Base-by-base conservation (phyloP, 2,113 vertebrate genomes). In the Odontophorus gujanensis region DNA sequence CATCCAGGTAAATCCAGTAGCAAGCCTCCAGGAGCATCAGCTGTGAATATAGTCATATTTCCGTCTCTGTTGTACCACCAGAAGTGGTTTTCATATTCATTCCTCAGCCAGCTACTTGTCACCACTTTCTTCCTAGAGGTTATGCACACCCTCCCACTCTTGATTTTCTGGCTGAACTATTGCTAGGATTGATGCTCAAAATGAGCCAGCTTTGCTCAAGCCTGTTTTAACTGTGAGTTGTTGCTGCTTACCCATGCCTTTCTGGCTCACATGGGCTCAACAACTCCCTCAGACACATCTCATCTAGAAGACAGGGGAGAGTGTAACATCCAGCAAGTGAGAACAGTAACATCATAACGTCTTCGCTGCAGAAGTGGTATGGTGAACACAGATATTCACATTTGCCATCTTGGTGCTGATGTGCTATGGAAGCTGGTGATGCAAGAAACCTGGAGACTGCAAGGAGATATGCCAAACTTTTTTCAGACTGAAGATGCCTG, bases 51-150 rank as follows among this genome's bases (percentile, higher is more conserved):
- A 93, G 72, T 80, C 59, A 80, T 47, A 50, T 57, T 87, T 78
- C 58, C 66, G 82, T 51, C 83, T 75, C 85, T 85, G 68, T 69
- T n/a, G 47, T 91, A 69, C 95, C 92, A 75, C 88, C 50, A 74
- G 82, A 74, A 85, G 59, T 57, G 68, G 68, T 93, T 96, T 91
- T 85, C 92, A 75, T 43, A 74, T 1, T 51, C 28, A 92, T 55
- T 19, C 67, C 50, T 94, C 72, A 82, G 95, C 93, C 96, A 96
- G 88, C 85, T 88, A 38, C 90, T 95, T 95, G 95, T 96, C 96
- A 96, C 90, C 96, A 95, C 88, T 28, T 90, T 94, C 88, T 95
- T 96, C 68, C 68, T 88, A 83, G 92, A 93, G 95, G 90, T 93
- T 82, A 88, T 36, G 28, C 75, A 47, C 76, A 90, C 87, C 47